phyloP scores from a whole-genome alignment of 2,113 vertebrate species.

The Mesocricetus auratus region DNA sequence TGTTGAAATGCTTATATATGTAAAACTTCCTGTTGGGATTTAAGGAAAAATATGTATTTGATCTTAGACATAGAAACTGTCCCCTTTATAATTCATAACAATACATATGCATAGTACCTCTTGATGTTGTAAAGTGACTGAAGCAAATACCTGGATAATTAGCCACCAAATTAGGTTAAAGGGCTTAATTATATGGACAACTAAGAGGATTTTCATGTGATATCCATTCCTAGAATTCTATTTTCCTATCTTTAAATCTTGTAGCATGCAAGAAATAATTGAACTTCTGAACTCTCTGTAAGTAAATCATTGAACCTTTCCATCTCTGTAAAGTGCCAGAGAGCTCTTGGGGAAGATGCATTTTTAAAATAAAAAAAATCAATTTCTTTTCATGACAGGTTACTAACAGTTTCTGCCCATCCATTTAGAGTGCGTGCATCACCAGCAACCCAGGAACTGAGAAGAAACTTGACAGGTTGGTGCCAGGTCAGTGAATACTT shows the following conservation, averaged over 20 bases:
- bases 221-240: background rate
- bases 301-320: constrained; percentile 70
- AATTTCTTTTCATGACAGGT: constrained; percentile 72
- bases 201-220: background rate
- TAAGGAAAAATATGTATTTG: background rate
- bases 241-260: constrained; percentile 34
- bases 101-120: background rate
- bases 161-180: background rate
- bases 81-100: background rate
- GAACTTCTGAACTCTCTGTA: constrained; percentile 54
- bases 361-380: constrained; percentile 77
- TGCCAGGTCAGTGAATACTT: constrained; percentile 66
- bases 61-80: background rate
- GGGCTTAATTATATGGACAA: background rate
- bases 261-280: background rate
- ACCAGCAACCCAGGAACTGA: constrained; percentile 24
- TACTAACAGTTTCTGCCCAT: constrained; percentile 57
- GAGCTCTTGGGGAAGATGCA: constrained; percentile 60
- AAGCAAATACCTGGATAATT: background rate
- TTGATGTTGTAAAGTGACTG: background rate
- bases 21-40: background rate
- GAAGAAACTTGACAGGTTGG: constrained; percentile 68
- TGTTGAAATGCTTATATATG: constrained; percentile 4
- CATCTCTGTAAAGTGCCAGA: constrained; percentile 54
- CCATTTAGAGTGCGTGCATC: constrained; percentile 20